These are phyloP conservation scores for Philhelius pedissequus DNA, from an alignment of 2,888 invertebrate species.

Conservation along the genomic window DNA sequence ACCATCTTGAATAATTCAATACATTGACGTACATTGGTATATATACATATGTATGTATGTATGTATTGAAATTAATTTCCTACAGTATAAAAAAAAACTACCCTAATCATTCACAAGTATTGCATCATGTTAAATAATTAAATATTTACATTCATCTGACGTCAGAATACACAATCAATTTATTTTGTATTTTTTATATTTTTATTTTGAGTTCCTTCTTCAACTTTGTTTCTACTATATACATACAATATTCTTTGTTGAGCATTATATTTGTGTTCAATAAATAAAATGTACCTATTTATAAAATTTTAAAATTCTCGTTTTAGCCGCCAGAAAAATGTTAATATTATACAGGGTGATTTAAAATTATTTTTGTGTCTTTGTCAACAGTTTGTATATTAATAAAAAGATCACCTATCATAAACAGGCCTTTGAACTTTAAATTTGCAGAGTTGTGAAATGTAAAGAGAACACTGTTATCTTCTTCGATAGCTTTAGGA, in stretches of 20 bases:
- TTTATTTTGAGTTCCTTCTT: neutral
- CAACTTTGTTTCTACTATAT: neutral
- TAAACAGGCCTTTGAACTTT: too few relatives aligned
- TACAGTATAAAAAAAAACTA: neutral
- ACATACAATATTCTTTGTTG: neutral
- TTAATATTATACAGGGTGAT: neutral
- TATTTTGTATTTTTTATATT: conserved; percentile 4
- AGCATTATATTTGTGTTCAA: neutral
- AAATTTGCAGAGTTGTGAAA: too few relatives aligned
- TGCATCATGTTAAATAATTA: conserved; percentile 49
- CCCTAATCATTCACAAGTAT: conserved; percentile 43
- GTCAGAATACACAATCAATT: conserved; percentile 30
- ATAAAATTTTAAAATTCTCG: neutral
- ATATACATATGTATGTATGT: too few relatives aligned
- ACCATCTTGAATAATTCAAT: conserved; percentile 27
- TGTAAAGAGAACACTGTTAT: too few relatives aligned
- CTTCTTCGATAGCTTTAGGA: too few relatives aligned
- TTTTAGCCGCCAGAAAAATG: neutral
- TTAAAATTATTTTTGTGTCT: neutral
- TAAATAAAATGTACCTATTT: neutral
- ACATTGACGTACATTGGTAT: too few relatives aligned
- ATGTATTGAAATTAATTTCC: neutral
- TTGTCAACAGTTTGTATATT: neutral
- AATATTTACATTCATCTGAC: conserved; percentile 27
- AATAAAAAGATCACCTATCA: too few relatives aligned